These are phyloP conservation scores for Saguinus oedipus DNA, from an alignment of 2,797 vertebrate genomes.

Conservation along the genomic window DNA sequence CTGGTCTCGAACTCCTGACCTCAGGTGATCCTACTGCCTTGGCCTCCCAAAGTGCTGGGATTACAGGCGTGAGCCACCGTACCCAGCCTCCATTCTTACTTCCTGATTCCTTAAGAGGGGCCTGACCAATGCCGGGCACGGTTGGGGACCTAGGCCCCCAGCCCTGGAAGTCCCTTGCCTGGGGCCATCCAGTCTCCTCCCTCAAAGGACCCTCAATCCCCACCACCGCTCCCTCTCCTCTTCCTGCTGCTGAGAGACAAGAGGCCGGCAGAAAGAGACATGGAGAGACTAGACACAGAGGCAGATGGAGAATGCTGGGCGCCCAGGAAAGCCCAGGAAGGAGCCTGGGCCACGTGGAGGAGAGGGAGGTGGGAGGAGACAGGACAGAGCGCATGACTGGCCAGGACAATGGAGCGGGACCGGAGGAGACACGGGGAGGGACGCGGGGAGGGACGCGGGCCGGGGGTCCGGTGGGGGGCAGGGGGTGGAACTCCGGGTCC, in stretches of 20 bases:
- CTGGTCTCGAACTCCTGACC: background rate
- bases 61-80: background rate
- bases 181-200: background rate
- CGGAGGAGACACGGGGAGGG: accelerated
- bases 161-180: background rate
- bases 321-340: background rate
- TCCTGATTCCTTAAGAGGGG: background rate
- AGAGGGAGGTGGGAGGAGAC: background rate
- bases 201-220: background rate
- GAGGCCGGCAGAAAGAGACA: background rate
- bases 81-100: background rate
- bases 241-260: background rate
- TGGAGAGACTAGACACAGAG: background rate
- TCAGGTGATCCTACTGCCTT: background rate
- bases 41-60: background rate
- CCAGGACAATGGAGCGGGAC: background rate
- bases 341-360: background rate
- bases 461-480: background rate
- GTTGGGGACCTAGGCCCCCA: background rate
- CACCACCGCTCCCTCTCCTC: background rate
- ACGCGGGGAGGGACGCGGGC: background rate
- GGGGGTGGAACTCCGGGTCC: background rate
- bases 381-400: accelerated
- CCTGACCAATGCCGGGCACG: background rate
- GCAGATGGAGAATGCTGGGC: background rate